Evolutionary conservation across 35 echinoderm and acorn worm species (phyloP).

Genomic region (Eucidaris tribuloides): DNA sequence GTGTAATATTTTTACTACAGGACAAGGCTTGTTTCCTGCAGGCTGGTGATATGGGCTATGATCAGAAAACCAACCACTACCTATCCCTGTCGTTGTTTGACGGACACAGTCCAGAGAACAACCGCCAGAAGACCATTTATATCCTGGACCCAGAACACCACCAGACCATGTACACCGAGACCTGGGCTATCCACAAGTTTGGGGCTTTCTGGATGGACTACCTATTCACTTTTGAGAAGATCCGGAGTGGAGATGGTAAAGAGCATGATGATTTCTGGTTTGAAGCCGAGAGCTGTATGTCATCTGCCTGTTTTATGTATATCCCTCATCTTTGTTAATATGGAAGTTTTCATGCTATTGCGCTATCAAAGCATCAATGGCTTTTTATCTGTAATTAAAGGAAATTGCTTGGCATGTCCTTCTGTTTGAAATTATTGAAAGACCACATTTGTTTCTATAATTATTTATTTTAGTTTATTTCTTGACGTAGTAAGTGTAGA

Average conservation of each 20-base stretch:
- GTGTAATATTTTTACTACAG: neutral
- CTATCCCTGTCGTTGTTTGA: conserved; percentile 84
- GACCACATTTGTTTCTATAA: too few species aligned
- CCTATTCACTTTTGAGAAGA: conserved; percentile 60
- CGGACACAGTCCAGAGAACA: conserved; percentile 79
- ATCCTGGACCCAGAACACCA: conserved; percentile 88
- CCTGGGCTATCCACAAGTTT: conserved; percentile 43
- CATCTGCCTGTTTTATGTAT: too few species aligned
- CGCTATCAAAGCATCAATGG: too few species aligned
- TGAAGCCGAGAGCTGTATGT: too few species aligned
- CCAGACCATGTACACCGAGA: conserved; percentile 62
- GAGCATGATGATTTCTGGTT: too few species aligned
- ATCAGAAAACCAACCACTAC: conserved; percentile 60
- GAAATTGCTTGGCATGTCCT: too few species aligned
- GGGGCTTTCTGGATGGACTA: conserved; percentile 95
- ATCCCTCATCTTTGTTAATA: too few species aligned
- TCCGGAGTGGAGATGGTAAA: conserved; percentile 22
- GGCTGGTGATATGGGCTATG: conserved; percentile 41
- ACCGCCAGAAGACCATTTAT: conserved; percentile 41
- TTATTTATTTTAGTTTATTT: too few species aligned
- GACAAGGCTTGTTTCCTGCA: conserved; percentile 41
- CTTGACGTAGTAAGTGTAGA: too few species aligned
- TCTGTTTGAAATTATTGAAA: too few species aligned
- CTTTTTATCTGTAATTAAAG: too few species aligned
- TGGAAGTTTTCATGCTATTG: too few species aligned